Base-by-base conservation (phyloP, 2,113 vertebrate genomes). In the Oncorhynchus kisutch region DNA sequence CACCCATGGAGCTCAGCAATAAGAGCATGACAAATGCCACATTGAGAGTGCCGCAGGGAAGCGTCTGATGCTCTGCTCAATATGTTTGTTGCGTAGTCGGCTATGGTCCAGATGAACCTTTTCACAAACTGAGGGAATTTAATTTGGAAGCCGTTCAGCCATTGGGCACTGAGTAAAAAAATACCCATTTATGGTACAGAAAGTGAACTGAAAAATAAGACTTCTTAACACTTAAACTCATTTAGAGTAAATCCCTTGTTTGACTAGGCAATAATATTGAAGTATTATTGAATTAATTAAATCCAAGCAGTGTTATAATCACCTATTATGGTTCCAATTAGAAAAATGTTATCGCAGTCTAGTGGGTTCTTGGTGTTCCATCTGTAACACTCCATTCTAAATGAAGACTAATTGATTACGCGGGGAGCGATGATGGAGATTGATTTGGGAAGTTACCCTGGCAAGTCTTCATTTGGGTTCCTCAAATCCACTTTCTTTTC, bases 331-430 rank as follows among this genome's bases (percentile, higher is more conserved):
- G 4, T 31, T 71, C 25, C 70, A 71, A 54, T 54, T 57, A 29
- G 6, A 70, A 49, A 70, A 25, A 34, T 18, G 11, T 51, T 45
- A 67, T 14, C 9, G 7, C 7, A 22, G 59, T 62, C 12, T 31
- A 71, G 57, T 67, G 27, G 39, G 34, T n/a, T n/a, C 39, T 24
- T 49, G n/a, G 5, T 39, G 20, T 45, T 22, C 67, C 34, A 45
- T 70, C n/a, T 29, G 70, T 71, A 25, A 76, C n/a, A 57, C 20
- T 66, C 49, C 8, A 34, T 22, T 39, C 70, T 22, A 34, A 20
- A 74, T 67, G 72, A 82, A 31, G 0, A 62, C 34, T 71, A 70
- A 82, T 73, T 76, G 62, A 75, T 78, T 68, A 77, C 75, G 51
- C 24, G 31, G 31, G 18, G 59, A 31, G 62, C 68, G 69, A 84